Evolutionary conservation across 64 coral and sea anemone genomes (phyloP).

Genomic region (Catalaphyllia jardinei): DNA sequence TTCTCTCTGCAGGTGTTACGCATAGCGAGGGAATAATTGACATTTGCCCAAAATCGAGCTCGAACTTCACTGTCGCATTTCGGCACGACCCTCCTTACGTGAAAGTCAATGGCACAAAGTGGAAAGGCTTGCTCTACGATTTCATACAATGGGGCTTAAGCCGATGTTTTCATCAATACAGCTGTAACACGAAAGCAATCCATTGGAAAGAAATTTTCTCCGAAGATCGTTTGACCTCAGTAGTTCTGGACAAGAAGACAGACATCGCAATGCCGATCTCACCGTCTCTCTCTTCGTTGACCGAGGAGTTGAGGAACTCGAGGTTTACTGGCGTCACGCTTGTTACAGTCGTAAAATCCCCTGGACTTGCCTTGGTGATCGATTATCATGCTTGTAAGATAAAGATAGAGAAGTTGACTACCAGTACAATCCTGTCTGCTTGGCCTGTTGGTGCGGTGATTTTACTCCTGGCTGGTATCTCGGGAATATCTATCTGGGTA

Average conservation of each 20-base stretch:
- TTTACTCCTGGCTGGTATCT: conserved; percentile 44
- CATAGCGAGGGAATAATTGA: not conserved
- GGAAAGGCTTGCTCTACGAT: conserved; percentile 16
- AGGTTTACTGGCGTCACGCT: not conserved
- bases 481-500: conserved; percentile 41
- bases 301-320: not conserved
- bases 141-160: not conserved
- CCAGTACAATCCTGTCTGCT: conserved; percentile 11
- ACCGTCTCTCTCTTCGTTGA: not conserved
- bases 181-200: not conserved
- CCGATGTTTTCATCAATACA: not conserved
- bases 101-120: not conserved
- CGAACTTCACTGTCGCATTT: not conserved
- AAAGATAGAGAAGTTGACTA: not conserved
- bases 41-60: not conserved
- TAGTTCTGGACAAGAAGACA: not conserved
- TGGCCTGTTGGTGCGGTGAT: conserved; percentile 32
- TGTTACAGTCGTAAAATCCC: not conserved
- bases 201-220: not conserved
- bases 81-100: not conserved
- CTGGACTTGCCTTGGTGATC: conserved; percentile 28
- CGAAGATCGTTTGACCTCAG: not conserved
- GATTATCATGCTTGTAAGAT: conserved; percentile 26
- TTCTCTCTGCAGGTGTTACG: not conserved
- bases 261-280: conserved; percentile 14